These are phyloP conservation scores for Drosophila seguyi DNA, from an alignment of 1,140 invertebrate genomes.

Conservation along the genomic window DNA sequence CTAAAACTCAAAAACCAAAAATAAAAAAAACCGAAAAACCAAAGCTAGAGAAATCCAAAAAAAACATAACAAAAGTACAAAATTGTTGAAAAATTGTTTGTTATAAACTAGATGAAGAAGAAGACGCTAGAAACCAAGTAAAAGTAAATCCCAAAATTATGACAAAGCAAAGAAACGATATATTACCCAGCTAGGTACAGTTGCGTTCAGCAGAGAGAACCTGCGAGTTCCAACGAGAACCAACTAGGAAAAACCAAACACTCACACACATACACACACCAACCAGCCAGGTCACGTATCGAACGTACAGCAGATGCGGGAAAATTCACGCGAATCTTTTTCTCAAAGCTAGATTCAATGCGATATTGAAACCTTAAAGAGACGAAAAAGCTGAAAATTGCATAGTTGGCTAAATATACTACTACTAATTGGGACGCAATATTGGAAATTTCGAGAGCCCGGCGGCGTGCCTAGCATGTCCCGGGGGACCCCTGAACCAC, in stretches of 20 bases:
- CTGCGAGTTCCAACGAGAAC: conserved; percentile 6
- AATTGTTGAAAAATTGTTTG: conserved; percentile 76
- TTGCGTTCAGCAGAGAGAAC: conserved; percentile 22
- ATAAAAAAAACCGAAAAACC: conserved; percentile 19
- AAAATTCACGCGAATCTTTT: conserved; percentile 74
- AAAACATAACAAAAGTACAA: conserved; percentile 71
- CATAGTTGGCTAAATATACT: conserved; percentile 67
- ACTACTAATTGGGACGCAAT: conserved; percentile 73
- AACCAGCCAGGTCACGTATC: conserved; percentile 39
- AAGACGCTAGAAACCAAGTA: conserved; percentile 28
- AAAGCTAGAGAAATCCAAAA: conserved; percentile 33
- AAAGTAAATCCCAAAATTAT: conserved; percentile 34
- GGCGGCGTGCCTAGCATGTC: conserved; percentile 53
- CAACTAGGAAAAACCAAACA: conserved; percentile 9
- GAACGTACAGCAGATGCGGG: conserved; percentile 68
- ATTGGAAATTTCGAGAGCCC: conserved; percentile 31
- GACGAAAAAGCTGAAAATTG: conserved; percentile 64
- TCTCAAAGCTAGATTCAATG: conserved; percentile 18
- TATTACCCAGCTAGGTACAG: conserved; percentile 22
- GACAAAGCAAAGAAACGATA: conserved; percentile 28
- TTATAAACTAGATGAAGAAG: conserved; percentile 64
- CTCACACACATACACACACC: conserved; percentile 9
- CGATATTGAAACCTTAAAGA: conserved; percentile 18
- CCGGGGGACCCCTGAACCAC: conserved; percentile 9
- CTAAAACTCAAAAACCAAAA: conserved; percentile 11